Percentiles rank a stretch among this genome's conserved stretches.
Conservation (phyloP, 92 coral and sea anemone species). For the Plumapathes pennacea region DNA sequence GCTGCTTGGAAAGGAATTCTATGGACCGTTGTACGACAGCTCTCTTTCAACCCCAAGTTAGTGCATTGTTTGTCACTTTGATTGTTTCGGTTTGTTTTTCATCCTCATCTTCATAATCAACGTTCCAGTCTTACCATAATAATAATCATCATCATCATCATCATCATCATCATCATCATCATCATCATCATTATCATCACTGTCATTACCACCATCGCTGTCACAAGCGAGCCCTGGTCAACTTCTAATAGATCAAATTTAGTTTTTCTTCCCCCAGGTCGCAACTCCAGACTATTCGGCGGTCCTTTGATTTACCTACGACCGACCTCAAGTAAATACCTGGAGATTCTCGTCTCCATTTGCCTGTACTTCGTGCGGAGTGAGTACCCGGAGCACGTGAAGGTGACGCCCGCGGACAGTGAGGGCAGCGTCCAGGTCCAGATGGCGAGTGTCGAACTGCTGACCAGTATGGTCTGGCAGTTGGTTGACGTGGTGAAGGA, state of each 20-base stretch:
- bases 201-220: too few species aligned
- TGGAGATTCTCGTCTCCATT: constrained; percentile 90
- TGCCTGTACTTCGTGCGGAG: constrained; percentile 91
- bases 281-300: constrained; percentile 64
- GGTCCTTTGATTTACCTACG: constrained; percentile 80
- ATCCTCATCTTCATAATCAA: too few species aligned
- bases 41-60: constrained; percentile 57
- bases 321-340: constrained; percentile 96
- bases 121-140: too few species aligned
- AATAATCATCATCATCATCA: too few species aligned
- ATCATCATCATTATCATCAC: too few species aligned
- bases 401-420: constrained; percentile 59
- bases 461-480: constrained; percentile 83
- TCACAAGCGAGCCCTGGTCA: neutral
- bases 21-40: constrained; percentile 90
- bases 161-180: too few species aligned
- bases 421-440: constrained; percentile 93
- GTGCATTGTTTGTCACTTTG: neutral
- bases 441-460: constrained; percentile 80
- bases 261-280: too few species aligned
- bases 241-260: too few species aligned
- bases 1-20: constrained; percentile 93
- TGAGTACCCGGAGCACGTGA: constrained; percentile 70
- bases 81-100: too few species aligned
- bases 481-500: constrained; percentile 88